A percentile compares a stretch with the other conserved stretches of the same genome.
Conservation (phyloP, 2,888 invertebrate species). For the Platycheirus rosarum region DNA sequence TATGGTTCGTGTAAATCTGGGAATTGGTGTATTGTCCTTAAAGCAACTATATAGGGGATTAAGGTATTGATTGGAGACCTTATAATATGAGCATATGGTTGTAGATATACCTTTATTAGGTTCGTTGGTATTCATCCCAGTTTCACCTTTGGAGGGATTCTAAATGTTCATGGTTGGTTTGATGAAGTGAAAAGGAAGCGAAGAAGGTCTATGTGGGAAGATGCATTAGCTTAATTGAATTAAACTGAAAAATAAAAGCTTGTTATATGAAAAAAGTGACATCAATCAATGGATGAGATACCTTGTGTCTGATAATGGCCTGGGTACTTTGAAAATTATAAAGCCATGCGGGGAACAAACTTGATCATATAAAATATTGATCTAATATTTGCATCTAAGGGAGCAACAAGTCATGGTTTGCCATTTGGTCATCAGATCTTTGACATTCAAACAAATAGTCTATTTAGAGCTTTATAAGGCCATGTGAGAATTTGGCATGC, state of each 20-base stretch:
- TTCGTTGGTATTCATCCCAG: not conserved
- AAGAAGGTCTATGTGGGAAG: not conserved
- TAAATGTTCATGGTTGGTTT: not conserved
- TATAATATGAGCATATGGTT: not conserved
- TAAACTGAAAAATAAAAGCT: constrained; percentile 10
- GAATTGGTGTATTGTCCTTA: constrained; percentile 23
- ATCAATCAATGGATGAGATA: constrained; percentile 15
- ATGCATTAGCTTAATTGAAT: constrained; percentile 30
- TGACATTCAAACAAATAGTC: too few species aligned
- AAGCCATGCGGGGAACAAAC: too few species aligned
- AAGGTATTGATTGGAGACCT: not conserved
- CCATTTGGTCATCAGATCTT: too few species aligned
- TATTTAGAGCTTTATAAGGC: too few species aligned
- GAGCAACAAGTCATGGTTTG: too few species aligned
- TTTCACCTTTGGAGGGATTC: not conserved
- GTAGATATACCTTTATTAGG: not conserved
- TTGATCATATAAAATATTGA: too few species aligned
- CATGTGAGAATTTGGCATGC: too few species aligned
- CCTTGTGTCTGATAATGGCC: not conserved
- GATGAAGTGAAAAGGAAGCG: not conserved
- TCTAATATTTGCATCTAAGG: too few species aligned
- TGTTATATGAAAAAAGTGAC: not conserved
- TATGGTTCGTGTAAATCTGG: constrained; percentile 12
- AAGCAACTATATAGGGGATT: not conserved
- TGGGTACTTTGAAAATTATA: too few species aligned